Evolutionary conservation across 2,113 vertebrate genomes (phyloP).

Genomic region (Natator depressus): DNA sequence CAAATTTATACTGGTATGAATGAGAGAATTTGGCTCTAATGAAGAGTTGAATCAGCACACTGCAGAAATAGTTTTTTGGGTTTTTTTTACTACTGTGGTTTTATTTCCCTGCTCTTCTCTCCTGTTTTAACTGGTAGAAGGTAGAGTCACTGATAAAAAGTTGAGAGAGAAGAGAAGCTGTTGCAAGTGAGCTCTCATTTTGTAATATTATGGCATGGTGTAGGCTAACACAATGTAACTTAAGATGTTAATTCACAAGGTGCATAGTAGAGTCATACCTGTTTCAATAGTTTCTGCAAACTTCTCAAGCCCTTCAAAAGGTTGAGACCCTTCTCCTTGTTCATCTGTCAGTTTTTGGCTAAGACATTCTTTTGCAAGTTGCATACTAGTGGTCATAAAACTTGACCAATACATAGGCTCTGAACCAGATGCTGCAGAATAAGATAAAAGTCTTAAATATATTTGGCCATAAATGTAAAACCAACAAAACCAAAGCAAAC

Average conservation of each 20-base stretch:
- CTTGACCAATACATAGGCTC: constrained; percentile 99
- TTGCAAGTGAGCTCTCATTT: background rate
- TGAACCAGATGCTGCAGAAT: constrained; percentile 86
- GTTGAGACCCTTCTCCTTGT: constrained; percentile 93
- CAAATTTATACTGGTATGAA: background rate
- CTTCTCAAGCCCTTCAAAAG: constrained; percentile 96
- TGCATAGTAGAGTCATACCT: constrained; percentile 76
- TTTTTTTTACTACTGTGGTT: background rate
- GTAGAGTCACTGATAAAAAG: background rate
- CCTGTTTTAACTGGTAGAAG: background rate
- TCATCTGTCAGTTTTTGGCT: constrained; percentile 97
- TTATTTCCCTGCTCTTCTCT: background rate
- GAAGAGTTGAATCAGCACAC: background rate
- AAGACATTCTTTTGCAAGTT: constrained; percentile 96
- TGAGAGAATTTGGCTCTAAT: background rate
- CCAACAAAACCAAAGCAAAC: background rate
- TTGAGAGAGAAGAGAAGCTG: background rate
- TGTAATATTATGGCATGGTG: background rate
- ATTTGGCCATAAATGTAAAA: background rate
- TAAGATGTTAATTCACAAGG: background rate
- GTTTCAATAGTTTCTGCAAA: constrained; percentile 99
- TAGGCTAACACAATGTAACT: background rate
- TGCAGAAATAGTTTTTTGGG: background rate
- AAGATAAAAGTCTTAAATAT: background rate
- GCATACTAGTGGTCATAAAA: constrained; percentile 99